These are phyloP conservation scores for Cheilosia soror DNA, from an alignment of 2,888 invertebrate species.

Conservation along the genomic window DNA sequence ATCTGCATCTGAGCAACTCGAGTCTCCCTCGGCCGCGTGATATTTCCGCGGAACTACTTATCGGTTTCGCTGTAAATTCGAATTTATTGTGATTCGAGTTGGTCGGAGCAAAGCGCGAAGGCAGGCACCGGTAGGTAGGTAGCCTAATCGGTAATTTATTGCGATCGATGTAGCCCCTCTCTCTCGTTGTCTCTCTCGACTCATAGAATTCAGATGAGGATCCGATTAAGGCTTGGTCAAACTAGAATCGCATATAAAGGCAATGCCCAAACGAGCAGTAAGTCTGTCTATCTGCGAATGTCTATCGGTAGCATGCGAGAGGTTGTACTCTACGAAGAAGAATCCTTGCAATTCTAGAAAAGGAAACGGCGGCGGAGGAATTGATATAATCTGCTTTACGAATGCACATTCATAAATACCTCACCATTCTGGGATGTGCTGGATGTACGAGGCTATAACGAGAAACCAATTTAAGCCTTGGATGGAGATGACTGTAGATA, in stretches of 20 bases:
- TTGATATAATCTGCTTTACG: conserved; percentile 72
- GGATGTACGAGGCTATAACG: conserved; percentile 56
- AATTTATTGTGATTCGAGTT: conserved; percentile 70
- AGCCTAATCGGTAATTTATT: conserved; percentile 82
- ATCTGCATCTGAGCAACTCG: conserved; percentile 52
- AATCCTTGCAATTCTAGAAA: conserved; percentile 73
- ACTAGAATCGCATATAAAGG: conserved; percentile 47
- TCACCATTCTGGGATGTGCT: conserved; percentile 58
- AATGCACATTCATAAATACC: conserved; percentile 73
- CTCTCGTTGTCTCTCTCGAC: not conserved
- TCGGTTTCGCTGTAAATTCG: conserved; percentile 69
- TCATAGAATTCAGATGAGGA: not conserved
- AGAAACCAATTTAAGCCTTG: conserved; percentile 75
- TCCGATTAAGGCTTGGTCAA: conserved; percentile 56
- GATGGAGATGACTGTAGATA: conserved; percentile 66
- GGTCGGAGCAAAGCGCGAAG: conserved; percentile 44
- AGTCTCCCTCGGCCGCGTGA: conserved; percentile 21
- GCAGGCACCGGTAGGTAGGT: conserved; percentile 65
- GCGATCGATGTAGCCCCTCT: conserved; percentile 77
- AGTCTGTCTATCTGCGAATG: conserved; percentile 38
- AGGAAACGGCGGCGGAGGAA: conserved; percentile 58
- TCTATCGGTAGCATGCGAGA: conserved; percentile 33
- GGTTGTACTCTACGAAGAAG: not conserved
- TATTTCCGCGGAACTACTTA: conserved; percentile 71
- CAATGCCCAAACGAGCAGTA: conserved; percentile 30